Percentiles rank a stretch among this genome's conserved stretches.
phyloP scores from a whole-genome alignment of 2,113 vertebrate genomes.

The Anthoscopus minutus region DNA sequence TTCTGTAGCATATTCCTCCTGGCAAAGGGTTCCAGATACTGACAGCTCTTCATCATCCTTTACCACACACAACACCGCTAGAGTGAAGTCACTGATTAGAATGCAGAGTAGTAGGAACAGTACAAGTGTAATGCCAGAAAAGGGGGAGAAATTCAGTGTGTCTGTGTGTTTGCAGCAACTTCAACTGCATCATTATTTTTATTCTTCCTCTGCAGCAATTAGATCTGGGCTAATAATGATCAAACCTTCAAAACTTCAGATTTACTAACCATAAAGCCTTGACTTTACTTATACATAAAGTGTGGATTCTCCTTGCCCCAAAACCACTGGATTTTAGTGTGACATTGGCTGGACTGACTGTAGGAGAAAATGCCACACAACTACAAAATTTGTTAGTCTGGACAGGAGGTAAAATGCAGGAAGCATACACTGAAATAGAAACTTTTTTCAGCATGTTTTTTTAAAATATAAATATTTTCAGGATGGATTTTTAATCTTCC shows the following conservation, averaged over 20 bases:
- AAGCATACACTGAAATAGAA: background rate
- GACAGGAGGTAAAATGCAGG: background rate
- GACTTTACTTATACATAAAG: background rate
- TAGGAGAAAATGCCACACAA: background rate
- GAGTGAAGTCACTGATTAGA: background rate
- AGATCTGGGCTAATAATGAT: background rate
- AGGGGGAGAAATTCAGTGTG: background rate
- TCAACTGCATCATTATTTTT: background rate
- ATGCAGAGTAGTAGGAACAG: background rate
- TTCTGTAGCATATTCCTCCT: background rate
- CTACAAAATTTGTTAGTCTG: background rate
- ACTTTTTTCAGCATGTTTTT: background rate
- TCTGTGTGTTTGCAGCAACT: background rate
- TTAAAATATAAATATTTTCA: constrained; percentile 13
- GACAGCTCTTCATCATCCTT: background rate
- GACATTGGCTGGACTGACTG: background rate
- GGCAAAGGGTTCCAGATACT: background rate
- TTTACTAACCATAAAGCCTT: background rate
- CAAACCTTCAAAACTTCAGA: background rate
- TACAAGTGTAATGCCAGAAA: background rate
- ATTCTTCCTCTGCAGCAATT: background rate
- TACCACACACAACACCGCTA: background rate
- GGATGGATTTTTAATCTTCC: constrained; percentile 25
- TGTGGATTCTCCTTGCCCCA: background rate
- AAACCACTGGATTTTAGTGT: background rate